phyloP scores from a whole-genome alignment of 2,888 invertebrate genomes.

The Acrobasis suavella region DNA sequence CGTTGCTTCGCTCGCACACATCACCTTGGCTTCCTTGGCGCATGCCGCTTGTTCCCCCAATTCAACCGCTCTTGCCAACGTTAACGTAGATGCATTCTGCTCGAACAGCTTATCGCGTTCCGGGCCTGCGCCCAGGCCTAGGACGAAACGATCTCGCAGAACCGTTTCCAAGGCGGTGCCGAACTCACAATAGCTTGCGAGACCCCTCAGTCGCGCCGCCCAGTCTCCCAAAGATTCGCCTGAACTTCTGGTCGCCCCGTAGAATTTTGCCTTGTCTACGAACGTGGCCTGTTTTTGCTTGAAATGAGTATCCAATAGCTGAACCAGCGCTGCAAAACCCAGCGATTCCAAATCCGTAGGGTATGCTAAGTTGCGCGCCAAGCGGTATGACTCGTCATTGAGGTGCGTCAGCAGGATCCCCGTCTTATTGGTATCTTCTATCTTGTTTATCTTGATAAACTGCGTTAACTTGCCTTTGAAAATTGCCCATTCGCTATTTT shows the following conservation, averaged over 20 bases:
- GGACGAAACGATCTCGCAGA: conserved; percentile 30
- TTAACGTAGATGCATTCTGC: conserved; percentile 22
- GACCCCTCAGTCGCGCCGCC: conserved; percentile 32
- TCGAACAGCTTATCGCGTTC: conserved; percentile 29
- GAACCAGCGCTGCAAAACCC: background rate
- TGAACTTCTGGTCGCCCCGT: conserved; percentile 27
- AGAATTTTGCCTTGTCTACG: conserved; percentile 33
- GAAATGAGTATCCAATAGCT: conserved; percentile 28
- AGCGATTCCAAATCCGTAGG: conserved; percentile 26
- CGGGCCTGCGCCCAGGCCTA: conserved; percentile 29
- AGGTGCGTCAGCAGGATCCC: conserved; percentile 22
- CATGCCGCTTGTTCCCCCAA: no score
- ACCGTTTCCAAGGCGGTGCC: conserved; percentile 3
- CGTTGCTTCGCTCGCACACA: no score
- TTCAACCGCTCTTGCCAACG: no score
- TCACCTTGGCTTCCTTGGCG: no score
- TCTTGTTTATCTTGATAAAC: no score
- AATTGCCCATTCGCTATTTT: no score
- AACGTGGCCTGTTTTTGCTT: conserved; percentile 31
- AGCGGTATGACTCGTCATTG: conserved; percentile 31
- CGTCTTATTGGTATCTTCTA: no score
- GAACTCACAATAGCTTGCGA: conserved; percentile 31
- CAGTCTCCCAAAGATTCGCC: conserved; percentile 32
- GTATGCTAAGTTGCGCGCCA: conserved; percentile 26
- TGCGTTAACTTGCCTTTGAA: no score